phyloP scores from a whole-genome alignment of 2,113 vertebrate species.

The Thamnophis sirtalis region DNA sequence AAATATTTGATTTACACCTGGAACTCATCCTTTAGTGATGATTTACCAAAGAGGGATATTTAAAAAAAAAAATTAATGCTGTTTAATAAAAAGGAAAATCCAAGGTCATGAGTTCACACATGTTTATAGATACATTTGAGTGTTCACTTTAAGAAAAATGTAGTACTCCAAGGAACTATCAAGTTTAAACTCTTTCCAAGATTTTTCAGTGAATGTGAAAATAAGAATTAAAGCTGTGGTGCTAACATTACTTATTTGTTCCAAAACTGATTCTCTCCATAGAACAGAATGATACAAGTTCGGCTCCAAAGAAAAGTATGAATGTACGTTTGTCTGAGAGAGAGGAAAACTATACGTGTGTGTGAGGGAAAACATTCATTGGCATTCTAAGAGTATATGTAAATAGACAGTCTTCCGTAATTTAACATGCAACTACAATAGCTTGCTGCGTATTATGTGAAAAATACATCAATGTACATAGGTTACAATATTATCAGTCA shows the following conservation, averaged over 20 bases:
- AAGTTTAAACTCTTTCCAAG: accelerated
- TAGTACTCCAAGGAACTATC: background rate
- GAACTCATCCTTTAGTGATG: background rate
- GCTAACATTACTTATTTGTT: background rate
- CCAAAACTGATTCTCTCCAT: background rate
- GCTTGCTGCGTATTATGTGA: conserved; percentile 21
- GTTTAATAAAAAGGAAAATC: background rate
- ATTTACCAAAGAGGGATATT: background rate
- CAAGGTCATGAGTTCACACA: background rate
- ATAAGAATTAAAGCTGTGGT: accelerated
- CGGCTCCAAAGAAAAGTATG: background rate
- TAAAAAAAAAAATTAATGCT: too few relatives aligned
- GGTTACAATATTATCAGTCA: conserved; percentile 50
- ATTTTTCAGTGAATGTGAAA: background rate
- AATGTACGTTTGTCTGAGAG: background rate
- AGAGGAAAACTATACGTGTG: background rate
- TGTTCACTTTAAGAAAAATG: background rate
- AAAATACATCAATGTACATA: conserved; percentile 60
- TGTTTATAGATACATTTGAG: background rate
- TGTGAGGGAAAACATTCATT: background rate
- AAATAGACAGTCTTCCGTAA: conserved; percentile 63
- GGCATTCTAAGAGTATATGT: conserved; percentile 39
- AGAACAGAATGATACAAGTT: background rate
- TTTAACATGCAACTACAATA: conserved; percentile 42
- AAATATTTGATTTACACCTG: background rate